Evolutionary conservation across 2,797 vertebrate genomes (phyloP).

Genomic region (Tragopan temminckii): DNA sequence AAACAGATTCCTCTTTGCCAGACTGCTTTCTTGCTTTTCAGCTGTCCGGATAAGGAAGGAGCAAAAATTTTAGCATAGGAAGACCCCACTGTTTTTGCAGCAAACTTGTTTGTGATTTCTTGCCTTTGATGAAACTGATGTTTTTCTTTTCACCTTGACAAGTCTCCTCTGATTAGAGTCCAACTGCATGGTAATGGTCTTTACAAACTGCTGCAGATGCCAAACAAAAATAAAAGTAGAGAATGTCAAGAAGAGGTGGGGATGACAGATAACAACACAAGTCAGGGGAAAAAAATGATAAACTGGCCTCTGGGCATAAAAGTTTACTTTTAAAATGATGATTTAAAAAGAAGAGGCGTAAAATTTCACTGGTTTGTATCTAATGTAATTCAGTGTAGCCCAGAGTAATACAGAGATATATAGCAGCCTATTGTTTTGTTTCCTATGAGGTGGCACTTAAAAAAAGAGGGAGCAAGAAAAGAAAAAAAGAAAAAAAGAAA

Average conservation of each 20-base stretch:
- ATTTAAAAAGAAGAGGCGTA: background rate
- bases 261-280: background rate
- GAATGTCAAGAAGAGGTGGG: background rate
- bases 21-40: background rate
- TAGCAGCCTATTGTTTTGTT: background rate
- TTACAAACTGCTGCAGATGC: conserved; percentile 21
- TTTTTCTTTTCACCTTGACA: conserved; percentile 35
- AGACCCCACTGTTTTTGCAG: background rate
- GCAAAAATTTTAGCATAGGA: background rate
- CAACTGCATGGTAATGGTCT: conserved; percentile 5
- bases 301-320: background rate
- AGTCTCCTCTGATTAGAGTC: conserved; percentile 22
- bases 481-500: background rate
- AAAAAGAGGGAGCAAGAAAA: background rate
- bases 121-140: background rate
- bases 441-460: background rate
- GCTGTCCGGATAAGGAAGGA: background rate
- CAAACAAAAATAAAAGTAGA: conserved; percentile 31
- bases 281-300: background rate
- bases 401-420: background rate
- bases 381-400: background rate
- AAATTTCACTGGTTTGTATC: background rate
- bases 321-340: background rate
- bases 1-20: background rate
- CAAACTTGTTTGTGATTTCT: background rate